Evolutionary conservation across 2,797 vertebrate species (phyloP).

Genomic region (Meda fulgida): DNA sequence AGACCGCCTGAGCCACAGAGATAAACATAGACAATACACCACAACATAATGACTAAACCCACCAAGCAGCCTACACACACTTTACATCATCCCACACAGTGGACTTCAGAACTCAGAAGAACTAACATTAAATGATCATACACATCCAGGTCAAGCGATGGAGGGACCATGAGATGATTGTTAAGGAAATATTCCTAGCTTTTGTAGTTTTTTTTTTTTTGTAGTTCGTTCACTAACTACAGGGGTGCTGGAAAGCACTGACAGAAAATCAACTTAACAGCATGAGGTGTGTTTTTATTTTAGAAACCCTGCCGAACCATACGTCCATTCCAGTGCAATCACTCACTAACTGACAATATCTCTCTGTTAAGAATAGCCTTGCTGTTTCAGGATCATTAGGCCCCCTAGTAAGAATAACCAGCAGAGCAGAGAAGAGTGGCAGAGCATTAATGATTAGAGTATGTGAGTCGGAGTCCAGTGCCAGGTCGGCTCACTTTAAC

Average conservation of each 20-base stretch:
- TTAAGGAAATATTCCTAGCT: not conserved
- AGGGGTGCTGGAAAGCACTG: conserved; percentile 23
- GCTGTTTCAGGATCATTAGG: conserved; percentile 35
- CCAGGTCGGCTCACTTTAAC: conserved; percentile 49
- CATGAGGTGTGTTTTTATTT: conserved; percentile 34
- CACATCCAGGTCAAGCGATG: not conserved
- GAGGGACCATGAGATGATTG: not conserved
- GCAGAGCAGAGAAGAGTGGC: conserved; percentile 24
- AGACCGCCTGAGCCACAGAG: conserved; percentile 36
- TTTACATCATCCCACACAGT: conserved; percentile 29
- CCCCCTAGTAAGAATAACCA: conserved; percentile 21
- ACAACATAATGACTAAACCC: not conserved
- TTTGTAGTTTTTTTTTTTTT: conserved; percentile 23
- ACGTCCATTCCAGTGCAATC: not conserved
- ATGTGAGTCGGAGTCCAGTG: conserved; percentile 17
- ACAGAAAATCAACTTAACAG: conserved; percentile 57
- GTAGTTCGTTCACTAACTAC: conserved; percentile 29
- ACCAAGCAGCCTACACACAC: conserved; percentile 8
- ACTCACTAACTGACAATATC: conserved; percentile 5
- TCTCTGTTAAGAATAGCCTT: conserved; percentile 13
- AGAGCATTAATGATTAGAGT: conserved; percentile 50
- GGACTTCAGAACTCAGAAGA: conserved; percentile 20
- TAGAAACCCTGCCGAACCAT: not conserved
- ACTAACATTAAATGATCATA: not conserved
- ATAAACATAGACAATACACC: conserved; percentile 45